A percentile compares a stretch with the other conserved stretches of the same genome.
These are phyloP conservation scores for Romanomermis culicivorax DNA, from an alignment of 2,888 invertebrate species.

Conservation along the genomic window DNA sequence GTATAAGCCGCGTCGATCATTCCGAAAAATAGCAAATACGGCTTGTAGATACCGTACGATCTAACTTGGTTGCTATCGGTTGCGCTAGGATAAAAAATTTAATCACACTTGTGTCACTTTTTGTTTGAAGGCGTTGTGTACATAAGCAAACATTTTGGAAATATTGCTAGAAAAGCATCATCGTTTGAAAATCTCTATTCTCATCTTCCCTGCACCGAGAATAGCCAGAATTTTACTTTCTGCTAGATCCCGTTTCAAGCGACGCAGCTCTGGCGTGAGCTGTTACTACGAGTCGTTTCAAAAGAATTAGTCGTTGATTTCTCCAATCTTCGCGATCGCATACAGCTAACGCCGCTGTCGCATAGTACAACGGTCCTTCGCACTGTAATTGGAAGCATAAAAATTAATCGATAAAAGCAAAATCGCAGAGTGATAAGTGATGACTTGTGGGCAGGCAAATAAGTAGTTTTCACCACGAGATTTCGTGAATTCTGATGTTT, in stretches of 20 bases:
- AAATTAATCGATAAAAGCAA: background rate
- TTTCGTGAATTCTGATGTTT: too few species aligned
- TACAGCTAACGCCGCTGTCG: slow-evolving; percentile 54
- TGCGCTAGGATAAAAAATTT: slow-evolving; percentile 45
- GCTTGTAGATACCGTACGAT: slow-evolving; percentile 15
- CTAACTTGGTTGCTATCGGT: slow-evolving; percentile 7
- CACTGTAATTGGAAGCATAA: slow-evolving; percentile 32
- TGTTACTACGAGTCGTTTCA: slow-evolving; percentile 51
- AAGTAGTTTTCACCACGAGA: too few species aligned
- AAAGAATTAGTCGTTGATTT: slow-evolving; percentile 44
- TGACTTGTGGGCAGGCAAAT: background rate
- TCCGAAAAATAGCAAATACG: slow-evolving; percentile 47
- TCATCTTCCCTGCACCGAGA: too few species aligned
- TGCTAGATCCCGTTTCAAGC: too few species aligned
- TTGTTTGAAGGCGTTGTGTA: too few species aligned
- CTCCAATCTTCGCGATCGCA: slow-evolving; percentile 58
- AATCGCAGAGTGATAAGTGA: too few species aligned
- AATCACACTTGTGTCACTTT: too few species aligned
- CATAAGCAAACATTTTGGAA: too few species aligned
- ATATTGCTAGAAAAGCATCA: too few species aligned
- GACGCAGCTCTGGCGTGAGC: slow-evolving; percentile 46
- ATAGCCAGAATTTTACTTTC: too few species aligned
- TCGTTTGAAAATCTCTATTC: too few species aligned
- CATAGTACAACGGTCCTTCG: slow-evolving; percentile 74
- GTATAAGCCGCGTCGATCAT: slow-evolving; percentile 62